These are phyloP conservation scores for Atherinosoma microstoma DNA, from an alignment of 2,797 vertebrate species.

Conservation along the genomic window DNA sequence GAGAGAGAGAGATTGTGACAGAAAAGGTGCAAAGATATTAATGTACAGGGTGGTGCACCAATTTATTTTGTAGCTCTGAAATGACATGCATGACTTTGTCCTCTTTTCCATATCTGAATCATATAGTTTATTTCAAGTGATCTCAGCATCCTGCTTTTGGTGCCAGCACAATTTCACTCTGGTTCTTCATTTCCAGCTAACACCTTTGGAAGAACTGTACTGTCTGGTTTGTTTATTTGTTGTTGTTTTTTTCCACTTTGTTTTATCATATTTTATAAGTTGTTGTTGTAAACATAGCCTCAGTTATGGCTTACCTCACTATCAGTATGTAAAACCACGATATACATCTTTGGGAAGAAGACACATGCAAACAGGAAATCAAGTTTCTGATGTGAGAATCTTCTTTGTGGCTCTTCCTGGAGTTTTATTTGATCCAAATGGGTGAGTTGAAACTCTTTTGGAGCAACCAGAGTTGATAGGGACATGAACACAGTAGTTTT, in stretches of 20 bases:
- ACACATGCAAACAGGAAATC: neutral
- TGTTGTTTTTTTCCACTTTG: constrained; percentile 1
- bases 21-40: constrained; percentile 36
- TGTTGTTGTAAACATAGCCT: neutral
- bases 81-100: constrained; percentile 58
- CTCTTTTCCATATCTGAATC: constrained; percentile 56
- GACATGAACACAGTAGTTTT: neutral
- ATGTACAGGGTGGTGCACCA: constrained; percentile 32
- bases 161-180: constrained; percentile 61
- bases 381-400: neutral
- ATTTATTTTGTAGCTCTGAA: constrained; percentile 50
- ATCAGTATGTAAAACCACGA: neutral
- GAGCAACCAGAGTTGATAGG: neutral
- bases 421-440: neutral
- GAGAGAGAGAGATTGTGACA: constrained; percentile 11
- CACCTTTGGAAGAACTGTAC: constrained; percentile 39
- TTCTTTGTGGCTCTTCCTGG: neutral
- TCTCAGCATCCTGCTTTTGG: constrained; percentile 61
- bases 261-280: neutral
- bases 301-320: neutral
- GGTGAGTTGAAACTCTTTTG: neutral
- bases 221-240: constrained; percentile 13
- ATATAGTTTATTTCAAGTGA: constrained; percentile 48
- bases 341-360: neutral
- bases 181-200: constrained; percentile 56